Conservation (phyloP, 2,113 vertebrate species). For the Aldabrachelys gigantea region DNA sequence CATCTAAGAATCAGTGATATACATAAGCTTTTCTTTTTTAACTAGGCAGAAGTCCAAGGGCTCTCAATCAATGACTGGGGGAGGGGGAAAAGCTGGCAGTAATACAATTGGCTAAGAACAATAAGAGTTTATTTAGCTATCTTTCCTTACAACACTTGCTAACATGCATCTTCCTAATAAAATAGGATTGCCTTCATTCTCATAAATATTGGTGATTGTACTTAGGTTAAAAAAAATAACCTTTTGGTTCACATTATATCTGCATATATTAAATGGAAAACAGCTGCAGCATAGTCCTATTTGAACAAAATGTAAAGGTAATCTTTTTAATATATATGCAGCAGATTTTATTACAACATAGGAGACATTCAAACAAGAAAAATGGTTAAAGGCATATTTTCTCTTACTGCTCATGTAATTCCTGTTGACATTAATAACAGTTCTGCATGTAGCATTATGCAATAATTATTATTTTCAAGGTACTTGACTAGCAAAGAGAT, state of each 20-base stretch:
- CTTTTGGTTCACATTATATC: conserved; percentile 1
- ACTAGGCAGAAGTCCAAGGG: conserved; percentile 30
- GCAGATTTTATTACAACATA: neutral
- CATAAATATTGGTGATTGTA: neutral
- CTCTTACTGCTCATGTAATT: neutral
- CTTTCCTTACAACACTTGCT: conserved; percentile 10
- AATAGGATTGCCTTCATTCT: neutral
- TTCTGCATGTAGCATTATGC: neutral
- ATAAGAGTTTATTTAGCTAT: conserved; percentile 47
- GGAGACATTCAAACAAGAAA: conserved; percentile 1
- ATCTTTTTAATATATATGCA: neutral
- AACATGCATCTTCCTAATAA: neutral
- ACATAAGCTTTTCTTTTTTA: conserved; percentile 26
- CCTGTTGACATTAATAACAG: neutral
- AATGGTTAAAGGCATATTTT: neutral
- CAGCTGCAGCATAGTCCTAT: neutral
- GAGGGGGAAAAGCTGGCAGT: neutral
- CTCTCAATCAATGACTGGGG: neutral
- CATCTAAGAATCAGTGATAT: conserved; percentile 41
- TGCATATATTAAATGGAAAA: neutral
- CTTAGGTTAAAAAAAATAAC: neutral
- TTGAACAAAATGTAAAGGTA: neutral
- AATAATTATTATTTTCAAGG: neutral
- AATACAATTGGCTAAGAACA: conserved; percentile 20
- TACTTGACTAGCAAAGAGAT: neutral